Evolutionary conservation across 2,113 vertebrate species (phyloP), one percentile per base, ranked within the genome.

Genomic region (Microtus pennsylvanicus): DNA sequence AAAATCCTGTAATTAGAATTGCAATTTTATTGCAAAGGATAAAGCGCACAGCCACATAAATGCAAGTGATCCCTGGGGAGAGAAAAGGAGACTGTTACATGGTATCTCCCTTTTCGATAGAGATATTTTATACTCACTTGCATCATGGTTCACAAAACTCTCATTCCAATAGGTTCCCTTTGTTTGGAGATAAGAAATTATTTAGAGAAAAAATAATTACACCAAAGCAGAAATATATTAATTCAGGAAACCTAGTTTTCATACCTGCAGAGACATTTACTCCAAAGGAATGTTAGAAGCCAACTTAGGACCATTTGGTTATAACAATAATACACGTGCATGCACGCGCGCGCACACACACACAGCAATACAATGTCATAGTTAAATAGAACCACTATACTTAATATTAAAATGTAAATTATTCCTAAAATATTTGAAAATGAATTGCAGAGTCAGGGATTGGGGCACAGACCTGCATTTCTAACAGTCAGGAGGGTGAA

Each of bases 261-360:
- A 9, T 22, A 24, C 35, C 21, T 81, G 22, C 16, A 52, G 87
- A 74, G 58, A 38, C 1, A 50, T 77, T 22, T 26, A n/a, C 5
- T 93, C 33, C 30, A 83, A 52, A 86, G 9, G 50, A 47, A 30
- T 76, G 5, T 38, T 82, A 7, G 35, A 77, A 22, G 76, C 3
- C 42, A 82, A 52, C 3, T 3, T 55, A 61, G 28, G 21, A 24
- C 47, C 55, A 87, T 69, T 77, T 75, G 52, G 10, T n/a, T 63
- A 3, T 50, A 80, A 80, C 35, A 75, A 22, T 8, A 52, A 52
- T 47, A 47, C 47, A 47, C 12, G 1, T 12, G 2, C 50, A 52
- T 13, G 5, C 50, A 1, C 11, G 1, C 12, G 5, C 50, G 0
- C 50, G 3, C 12, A 52, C 52, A 52, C 52, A 52, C 11, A 35